Conservation (phyloP, 1,140 invertebrate genomes). For the Phymastichus coffea region DNA sequence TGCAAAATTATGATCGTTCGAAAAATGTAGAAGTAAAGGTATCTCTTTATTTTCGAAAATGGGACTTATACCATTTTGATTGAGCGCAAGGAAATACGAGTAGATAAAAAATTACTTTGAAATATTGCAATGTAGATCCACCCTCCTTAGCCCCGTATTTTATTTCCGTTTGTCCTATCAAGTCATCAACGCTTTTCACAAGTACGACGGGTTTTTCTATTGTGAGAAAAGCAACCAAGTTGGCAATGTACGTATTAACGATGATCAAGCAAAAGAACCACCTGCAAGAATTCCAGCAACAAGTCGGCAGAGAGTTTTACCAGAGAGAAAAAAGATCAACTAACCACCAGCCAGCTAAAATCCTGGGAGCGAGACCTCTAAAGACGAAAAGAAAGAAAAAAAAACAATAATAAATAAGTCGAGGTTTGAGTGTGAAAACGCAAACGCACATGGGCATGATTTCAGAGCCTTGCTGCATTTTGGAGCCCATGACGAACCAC, state of each 20-base stretch:
- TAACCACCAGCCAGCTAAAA: slow-evolving; percentile 81
- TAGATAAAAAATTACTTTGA: slow-evolving; percentile 68
- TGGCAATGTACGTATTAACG: slow-evolving; percentile 91
- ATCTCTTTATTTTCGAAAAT: no score
- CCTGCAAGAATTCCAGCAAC: slow-evolving; percentile 93
- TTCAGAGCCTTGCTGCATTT: slow-evolving; percentile 81
- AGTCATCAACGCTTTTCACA: slow-evolving; percentile 75
- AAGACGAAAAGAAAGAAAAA: slow-evolving; percentile 18
- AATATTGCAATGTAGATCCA: slow-evolving; percentile 82
- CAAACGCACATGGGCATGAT: slow-evolving; percentile 67
- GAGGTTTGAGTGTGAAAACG: not conserved
- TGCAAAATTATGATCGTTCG: no score
- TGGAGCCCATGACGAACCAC: slow-evolving; percentile 77
- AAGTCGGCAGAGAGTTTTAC: no score
- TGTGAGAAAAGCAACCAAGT: slow-evolving; percentile 91
- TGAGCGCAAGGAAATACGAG: not conserved
- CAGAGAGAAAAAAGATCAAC: no score
- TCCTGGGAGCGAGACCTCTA: slow-evolving; percentile 74
- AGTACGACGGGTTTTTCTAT: slow-evolving; percentile 81
- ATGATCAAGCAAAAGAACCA: no score
- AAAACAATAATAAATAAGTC: not conserved
- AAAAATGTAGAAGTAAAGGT: no score
- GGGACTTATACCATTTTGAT: no score
- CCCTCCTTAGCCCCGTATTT: slow-evolving; percentile 79
- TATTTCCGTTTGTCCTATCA: slow-evolving; percentile 62